These are phyloP conservation scores for Heliocidaris erythrogramma DNA, from an alignment of 35 echinoderm and acorn worm species.

Conservation along the genomic window DNA sequence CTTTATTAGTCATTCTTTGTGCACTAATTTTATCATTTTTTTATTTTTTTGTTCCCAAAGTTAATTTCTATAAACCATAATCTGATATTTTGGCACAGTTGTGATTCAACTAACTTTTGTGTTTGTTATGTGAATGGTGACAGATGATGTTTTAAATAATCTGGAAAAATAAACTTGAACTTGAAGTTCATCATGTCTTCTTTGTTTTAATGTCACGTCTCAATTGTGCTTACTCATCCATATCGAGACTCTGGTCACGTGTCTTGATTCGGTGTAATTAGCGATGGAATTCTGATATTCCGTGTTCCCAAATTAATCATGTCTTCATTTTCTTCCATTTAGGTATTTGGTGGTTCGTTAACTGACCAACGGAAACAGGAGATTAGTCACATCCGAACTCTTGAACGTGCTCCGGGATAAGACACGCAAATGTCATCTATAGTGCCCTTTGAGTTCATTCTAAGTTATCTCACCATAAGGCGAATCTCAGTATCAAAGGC, in stretches of 20 bases:
- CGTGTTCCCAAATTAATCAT: not conserved
- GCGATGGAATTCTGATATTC: not conserved
- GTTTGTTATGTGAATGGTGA: too few species aligned
- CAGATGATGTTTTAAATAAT: too few species aligned
- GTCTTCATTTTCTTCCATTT: not conserved
- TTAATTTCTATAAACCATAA: too few species aligned
- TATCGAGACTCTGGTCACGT: not conserved
- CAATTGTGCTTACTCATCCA: not conserved
- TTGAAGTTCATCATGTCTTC: not conserved
- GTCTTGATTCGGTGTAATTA: not conserved
- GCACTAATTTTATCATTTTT: too few species aligned
- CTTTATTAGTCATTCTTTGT: too few species aligned
- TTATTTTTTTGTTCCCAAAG: too few species aligned
- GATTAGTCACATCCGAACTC: not conserved
- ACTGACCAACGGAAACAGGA: not conserved
- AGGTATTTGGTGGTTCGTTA: not conserved
- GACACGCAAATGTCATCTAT: not conserved
- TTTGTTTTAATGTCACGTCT: not conserved
- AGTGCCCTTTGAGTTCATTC: too few species aligned
- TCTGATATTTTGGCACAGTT: too few species aligned
- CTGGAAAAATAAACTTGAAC: not conserved
- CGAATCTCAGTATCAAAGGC: too few species aligned
- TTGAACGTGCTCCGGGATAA: not conserved
- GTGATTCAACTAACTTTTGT: too few species aligned
- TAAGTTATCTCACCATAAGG: too few species aligned